Conservation (phyloP, 1,140 invertebrate species). For the Drosophila erecta region DNA sequence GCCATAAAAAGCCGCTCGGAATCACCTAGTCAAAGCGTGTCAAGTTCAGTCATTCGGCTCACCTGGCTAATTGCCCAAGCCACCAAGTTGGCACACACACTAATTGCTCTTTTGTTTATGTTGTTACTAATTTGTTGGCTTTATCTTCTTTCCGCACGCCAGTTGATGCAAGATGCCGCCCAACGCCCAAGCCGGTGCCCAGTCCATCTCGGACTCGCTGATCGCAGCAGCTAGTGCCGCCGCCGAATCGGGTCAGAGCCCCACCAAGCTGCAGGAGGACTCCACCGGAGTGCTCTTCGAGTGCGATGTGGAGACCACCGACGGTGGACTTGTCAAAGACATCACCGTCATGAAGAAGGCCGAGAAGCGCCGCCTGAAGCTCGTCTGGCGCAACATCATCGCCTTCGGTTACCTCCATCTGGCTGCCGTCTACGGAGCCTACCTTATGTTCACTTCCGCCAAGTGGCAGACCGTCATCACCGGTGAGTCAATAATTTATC, state of each 20-base stretch:
- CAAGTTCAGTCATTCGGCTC: constrained; percentile 55
- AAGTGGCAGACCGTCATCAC: constrained; percentile 91
- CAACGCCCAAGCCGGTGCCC: constrained; percentile 76
- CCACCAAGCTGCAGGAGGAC: constrained; percentile 68
- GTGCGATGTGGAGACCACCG: constrained; percentile 86
- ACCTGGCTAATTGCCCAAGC: constrained; percentile 43
- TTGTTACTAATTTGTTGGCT: constrained; percentile 28
- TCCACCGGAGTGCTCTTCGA: constrained; percentile 88
- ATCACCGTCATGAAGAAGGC: constrained; percentile 84
- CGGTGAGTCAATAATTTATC: constrained; percentile 87
- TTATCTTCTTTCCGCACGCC: background rate
- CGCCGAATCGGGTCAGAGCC: constrained; percentile 62
- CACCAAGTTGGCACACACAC: constrained; percentile 24
- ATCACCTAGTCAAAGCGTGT: constrained; percentile 53
- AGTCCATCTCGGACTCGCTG: constrained; percentile 76
- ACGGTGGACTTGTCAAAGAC: constrained; percentile 85
- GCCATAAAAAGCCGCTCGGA: constrained; percentile 18
- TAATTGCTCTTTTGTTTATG: constrained; percentile 54
- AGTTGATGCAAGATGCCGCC: constrained; percentile 77
- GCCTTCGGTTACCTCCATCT: constrained; percentile 94
- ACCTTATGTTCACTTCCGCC: constrained; percentile 91
- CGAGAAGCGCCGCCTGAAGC: constrained; percentile 85
- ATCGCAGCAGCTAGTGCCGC: constrained; percentile 51
- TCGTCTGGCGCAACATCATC: constrained; percentile 97
- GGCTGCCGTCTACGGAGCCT: constrained; percentile 93